phyloP scores from a whole-genome alignment of 2,888 invertebrate species.

The Drosophila birchii region DNA sequence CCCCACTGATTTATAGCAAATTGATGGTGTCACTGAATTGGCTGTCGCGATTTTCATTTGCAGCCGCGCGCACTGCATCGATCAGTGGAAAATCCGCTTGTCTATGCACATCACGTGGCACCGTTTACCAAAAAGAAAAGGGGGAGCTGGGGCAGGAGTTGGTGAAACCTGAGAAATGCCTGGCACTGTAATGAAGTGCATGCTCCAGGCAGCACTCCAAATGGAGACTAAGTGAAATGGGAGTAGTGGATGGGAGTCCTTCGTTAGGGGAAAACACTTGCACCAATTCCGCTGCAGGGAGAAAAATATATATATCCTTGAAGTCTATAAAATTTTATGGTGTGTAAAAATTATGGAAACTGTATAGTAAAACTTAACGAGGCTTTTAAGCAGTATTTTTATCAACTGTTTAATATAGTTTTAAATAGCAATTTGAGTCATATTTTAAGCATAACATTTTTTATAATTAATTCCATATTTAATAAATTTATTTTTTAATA shows the following conservation, averaged over 20 bases:
- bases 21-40: constrained; percentile 68
- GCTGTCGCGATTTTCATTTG: constrained; percentile 47
- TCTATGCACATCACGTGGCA: constrained; percentile 71
- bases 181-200: constrained; percentile 22
- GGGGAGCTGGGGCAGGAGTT: neutral
- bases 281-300: constrained; percentile 6
- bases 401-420: neutral
- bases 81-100: constrained; percentile 72
- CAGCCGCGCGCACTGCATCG: constrained; percentile 13
- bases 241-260: constrained; percentile 15
- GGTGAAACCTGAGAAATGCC: constrained; percentile 10
- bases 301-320: neutral
- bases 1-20: constrained; percentile 72
- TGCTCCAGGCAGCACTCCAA: constrained; percentile 17
- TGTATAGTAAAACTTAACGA: neutral
- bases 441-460: no score
- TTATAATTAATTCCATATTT: neutral
- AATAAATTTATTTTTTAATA: neutral
- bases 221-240: constrained; percentile 8
- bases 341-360: neutral
- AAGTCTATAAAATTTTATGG: neutral
- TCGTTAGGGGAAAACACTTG: constrained; percentile 20
- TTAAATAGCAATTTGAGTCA: neutral
- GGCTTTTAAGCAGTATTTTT: neutral
- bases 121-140: constrained; percentile 53